Percentiles rank a stretch among this genome's conserved stretches.
Conservation (phyloP, 2,113 vertebrate species). For the Nematolebias whitei region DNA sequence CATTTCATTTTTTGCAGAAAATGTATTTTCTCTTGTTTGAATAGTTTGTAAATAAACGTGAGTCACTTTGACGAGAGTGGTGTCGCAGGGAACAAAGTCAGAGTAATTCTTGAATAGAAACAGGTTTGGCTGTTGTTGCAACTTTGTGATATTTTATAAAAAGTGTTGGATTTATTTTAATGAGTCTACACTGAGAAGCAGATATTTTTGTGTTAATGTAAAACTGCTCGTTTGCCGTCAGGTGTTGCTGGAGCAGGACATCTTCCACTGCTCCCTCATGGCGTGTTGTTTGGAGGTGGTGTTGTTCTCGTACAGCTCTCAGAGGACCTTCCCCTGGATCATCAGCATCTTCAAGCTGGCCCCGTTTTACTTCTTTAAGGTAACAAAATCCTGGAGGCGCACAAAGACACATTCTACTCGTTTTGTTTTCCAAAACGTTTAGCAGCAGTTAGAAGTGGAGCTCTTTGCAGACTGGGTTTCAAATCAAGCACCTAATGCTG, state of each 20-base stretch:
- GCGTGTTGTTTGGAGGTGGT: constrained; percentile 96
- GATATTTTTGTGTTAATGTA: not conserved
- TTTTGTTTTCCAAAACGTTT: no score
- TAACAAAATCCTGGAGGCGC: constrained; percentile 30
- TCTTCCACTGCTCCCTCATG: constrained; percentile 93
- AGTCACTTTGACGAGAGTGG: no score
- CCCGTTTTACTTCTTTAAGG: constrained; percentile 98
- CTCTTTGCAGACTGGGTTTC: no score
- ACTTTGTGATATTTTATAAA: no score
- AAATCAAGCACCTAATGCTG: no score
- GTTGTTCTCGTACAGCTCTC: constrained; percentile 94
- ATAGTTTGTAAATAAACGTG: no score
- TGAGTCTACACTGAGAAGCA: no score
- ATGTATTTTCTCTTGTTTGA: no score
- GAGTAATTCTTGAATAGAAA: not conserved
- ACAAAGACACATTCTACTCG: not conserved
- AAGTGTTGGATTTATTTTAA: no score
- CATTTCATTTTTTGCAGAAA: no score
- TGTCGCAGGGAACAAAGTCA: no score
- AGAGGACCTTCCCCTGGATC: constrained; percentile 96
- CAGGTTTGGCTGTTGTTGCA: not conserved
- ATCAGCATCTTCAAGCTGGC: constrained; percentile 85
- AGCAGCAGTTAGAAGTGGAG: no score
- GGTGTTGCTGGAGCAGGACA: constrained; percentile 92
- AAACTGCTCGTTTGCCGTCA: constrained; percentile 51